A percentile compares a stretch with the other conserved stretches of the same genome.
phyloP scores from a whole-genome alignment of 1,140 invertebrate species.

The Papilio glaucus region DNA sequence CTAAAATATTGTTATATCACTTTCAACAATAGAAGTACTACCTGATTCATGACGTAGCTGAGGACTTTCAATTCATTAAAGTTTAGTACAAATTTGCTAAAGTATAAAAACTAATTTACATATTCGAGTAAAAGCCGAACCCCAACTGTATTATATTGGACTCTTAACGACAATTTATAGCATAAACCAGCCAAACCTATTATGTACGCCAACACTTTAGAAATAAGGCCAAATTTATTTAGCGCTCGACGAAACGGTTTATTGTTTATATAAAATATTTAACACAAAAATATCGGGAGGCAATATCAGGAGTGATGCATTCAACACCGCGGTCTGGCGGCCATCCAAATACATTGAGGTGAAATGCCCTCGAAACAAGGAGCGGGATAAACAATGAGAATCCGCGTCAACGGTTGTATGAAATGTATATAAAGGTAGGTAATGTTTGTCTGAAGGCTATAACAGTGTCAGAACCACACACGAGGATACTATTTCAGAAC shows the following conservation, averaged over 20 bases:
- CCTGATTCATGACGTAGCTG: too few relatives aligned
- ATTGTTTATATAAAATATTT: conserved; percentile 34
- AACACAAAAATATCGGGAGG: conserved; percentile 5
- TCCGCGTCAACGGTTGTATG: conserved; percentile 9
- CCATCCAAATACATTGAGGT: conserved; percentile 38
- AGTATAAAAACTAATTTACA: too few relatives aligned
- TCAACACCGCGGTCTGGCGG: conserved; percentile 3
- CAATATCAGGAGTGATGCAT: conserved; percentile 18
- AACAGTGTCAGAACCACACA: too few relatives aligned
- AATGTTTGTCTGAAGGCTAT: too few relatives aligned
- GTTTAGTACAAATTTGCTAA: too few relatives aligned
- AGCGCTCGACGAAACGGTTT: neutral
- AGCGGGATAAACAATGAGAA: conserved; percentile 43
- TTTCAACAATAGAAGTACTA: too few relatives aligned
- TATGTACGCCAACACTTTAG: neutral
- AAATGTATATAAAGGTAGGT: neutral
- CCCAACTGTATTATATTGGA: too few relatives aligned
- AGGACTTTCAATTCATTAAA: too few relatives aligned
- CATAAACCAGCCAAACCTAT: neutral
- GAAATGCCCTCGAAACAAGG: conserved; percentile 33
- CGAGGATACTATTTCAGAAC: too few relatives aligned
- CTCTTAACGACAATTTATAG: neutral
- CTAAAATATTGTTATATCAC: too few relatives aligned
- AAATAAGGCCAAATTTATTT: neutral
- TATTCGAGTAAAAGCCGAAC: too few relatives aligned